Evolutionary conservation across 2,113 vertebrate genomes (phyloP).

Genomic region (Sebastes schlegelii): DNA sequence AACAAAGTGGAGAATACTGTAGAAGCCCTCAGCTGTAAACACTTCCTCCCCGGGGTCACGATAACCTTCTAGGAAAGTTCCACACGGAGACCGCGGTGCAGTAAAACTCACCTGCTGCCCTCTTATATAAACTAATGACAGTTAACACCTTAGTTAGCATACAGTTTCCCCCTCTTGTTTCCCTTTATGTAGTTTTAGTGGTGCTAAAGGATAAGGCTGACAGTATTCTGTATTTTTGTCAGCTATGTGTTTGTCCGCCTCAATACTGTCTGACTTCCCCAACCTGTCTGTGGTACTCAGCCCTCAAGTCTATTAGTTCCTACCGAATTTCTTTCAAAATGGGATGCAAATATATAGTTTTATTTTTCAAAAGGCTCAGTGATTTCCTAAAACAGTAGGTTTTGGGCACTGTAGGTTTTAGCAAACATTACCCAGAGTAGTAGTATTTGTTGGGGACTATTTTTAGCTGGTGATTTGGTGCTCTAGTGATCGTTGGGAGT

Average conservation of each 20-base stretch:
- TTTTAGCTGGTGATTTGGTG: no score
- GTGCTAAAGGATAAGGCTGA: background rate
- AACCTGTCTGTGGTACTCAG: no score
- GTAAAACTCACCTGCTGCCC: slow-evolving; percentile 21
- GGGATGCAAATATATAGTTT: no score
- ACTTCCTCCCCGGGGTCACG: slow-evolving; percentile 37
- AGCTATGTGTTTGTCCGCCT: background rate
- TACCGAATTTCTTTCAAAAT: no score
- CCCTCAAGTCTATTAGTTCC: no score
- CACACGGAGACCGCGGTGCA: background rate
- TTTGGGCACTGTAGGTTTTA: background rate
- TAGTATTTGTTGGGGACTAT: no score
- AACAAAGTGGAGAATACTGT: slow-evolving; percentile 42
- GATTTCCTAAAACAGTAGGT: background rate
- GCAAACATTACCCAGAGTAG: no score
- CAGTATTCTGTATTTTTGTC: background rate
- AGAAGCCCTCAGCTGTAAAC: slow-evolving; percentile 35
- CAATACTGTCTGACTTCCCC: background rate
- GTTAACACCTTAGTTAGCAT: background rate
- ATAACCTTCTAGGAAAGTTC: slow-evolving; percentile 62
- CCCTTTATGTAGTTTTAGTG: background rate
- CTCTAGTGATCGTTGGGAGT: no score
- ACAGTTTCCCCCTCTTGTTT: background rate
- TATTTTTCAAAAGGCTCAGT: background rate
- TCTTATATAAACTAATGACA: slow-evolving; percentile 3